Evolutionary conservation across 2,113 vertebrate species (phyloP).

Genomic region (Chiloscyllium plagiosum): DNA sequence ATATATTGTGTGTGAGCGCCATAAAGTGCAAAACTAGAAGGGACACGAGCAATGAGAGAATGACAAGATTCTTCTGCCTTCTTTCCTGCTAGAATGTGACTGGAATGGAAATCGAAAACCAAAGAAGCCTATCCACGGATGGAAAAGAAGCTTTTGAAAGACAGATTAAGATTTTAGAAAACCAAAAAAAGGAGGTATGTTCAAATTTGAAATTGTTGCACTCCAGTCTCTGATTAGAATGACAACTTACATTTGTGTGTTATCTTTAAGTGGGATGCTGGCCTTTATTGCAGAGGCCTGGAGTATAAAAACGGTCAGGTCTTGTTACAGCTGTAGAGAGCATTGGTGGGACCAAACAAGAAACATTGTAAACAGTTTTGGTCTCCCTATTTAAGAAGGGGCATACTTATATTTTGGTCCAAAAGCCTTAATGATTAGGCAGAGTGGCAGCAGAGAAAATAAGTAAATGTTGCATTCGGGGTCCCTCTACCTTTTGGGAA

Average conservation of each 20-base stretch:
- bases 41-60: neutral
- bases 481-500: no score
- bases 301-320: neutral
- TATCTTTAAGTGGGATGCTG: neutral
- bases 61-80: neutral
- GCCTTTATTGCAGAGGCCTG: neutral
- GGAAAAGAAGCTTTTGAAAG: neutral
- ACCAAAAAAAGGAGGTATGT: slow-evolving; percentile 25
- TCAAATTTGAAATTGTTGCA: neutral
- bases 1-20: neutral
- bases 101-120: slow-evolving; percentile 34
- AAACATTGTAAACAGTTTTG: no score
- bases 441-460: no score
- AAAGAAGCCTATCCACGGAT: neutral
- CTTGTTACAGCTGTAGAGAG: no score
- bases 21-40: neutral
- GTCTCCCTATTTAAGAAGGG: no score
- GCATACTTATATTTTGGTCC: no score
- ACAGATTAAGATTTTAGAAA: slow-evolving; percentile 18
- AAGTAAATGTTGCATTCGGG: no score
- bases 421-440: no score
- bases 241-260: neutral
- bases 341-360: no score
- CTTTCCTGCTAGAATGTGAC: slow-evolving; percentile 16
- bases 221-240: neutral